These are phyloP conservation scores for Agrochola litura DNA, from an alignment of 2,888 invertebrate species.

Conservation along the genomic window DNA sequence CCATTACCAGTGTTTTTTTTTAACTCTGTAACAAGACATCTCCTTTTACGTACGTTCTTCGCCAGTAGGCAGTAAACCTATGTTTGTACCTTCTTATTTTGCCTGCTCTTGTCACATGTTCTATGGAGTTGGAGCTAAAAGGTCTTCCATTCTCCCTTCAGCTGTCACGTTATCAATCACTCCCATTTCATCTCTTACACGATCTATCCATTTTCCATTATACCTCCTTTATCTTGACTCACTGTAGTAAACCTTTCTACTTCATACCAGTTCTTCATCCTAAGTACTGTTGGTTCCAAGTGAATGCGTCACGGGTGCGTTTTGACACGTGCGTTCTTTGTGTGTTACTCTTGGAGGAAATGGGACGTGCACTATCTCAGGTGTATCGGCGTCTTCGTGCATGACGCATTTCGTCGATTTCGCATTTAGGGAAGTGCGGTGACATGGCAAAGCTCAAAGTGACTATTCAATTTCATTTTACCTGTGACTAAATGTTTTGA, in stretches of 20 bases:
- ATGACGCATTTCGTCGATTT: slow-evolving; percentile 11
- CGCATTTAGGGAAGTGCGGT: not conserved
- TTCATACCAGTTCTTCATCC: not conserved
- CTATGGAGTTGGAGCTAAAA: not conserved
- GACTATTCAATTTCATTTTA: not conserved
- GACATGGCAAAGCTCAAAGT: not conserved
- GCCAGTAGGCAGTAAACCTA: not conserved
- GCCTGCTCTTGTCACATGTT: not conserved
- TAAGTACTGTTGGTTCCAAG: not conserved
- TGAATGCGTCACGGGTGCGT: slow-evolving; percentile 16
- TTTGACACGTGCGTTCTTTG: slow-evolving; percentile 47
- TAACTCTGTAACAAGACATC: not conserved
- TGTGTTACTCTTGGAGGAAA: slow-evolving; percentile 7
- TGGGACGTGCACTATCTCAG: slow-evolving; percentile 41
- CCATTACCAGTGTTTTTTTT: too few relatives aligned
- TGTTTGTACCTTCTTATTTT: not conserved
- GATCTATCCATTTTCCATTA: not conserved
- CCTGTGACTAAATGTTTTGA: too few relatives aligned
- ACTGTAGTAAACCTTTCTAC: not conserved
- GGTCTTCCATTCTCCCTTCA: not conserved
- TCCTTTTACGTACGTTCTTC: not conserved
- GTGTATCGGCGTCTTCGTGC: not conserved
- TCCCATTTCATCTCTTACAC: not conserved
- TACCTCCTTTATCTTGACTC: too few relatives aligned
- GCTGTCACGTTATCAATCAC: not conserved